These are phyloP conservation scores for Thera britannica DNA, from an alignment of 2,888 invertebrate species.

Conservation along the genomic window DNA sequence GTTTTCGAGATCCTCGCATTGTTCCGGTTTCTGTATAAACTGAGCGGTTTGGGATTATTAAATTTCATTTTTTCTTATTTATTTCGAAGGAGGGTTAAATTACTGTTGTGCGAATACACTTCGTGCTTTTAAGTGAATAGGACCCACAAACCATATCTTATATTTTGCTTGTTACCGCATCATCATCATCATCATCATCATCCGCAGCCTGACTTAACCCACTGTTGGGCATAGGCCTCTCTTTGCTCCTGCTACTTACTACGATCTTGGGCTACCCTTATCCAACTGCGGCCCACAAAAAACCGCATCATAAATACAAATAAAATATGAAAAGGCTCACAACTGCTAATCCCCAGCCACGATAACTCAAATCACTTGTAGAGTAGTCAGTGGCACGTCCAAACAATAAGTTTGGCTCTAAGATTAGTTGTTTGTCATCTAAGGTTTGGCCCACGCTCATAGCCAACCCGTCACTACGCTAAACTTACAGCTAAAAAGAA, in stretches of 20 bases:
- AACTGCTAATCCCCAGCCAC: no score
- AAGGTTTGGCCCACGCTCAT: not conserved
- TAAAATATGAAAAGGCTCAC: no score
- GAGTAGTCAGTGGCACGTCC: not conserved
- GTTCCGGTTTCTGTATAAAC: slow-evolving; percentile 47
- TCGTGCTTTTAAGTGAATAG: not conserved
- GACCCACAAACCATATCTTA: not conserved
- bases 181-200: no score
- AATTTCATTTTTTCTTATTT: slow-evolving; percentile 31
- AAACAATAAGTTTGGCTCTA: no score
- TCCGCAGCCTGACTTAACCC: no score
- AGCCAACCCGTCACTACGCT: not conserved
- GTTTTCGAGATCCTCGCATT: slow-evolving; percentile 49
- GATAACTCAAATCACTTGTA: no score
- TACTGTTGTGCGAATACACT: slow-evolving; percentile 5
- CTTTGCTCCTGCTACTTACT: no score
- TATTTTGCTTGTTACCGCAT: no score
- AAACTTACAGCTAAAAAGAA: not conserved
- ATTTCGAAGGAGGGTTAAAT: slow-evolving; percentile 18
- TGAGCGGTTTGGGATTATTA: slow-evolving; percentile 32
- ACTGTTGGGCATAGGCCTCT: no score
- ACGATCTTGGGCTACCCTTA: no score
- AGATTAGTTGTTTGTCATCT: not conserved
- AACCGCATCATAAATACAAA: no score
- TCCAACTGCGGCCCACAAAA: no score